Evolutionary conservation across 1,140 invertebrate genomes (phyloP).

Genomic region (Hypothenemus hampei): DNA sequence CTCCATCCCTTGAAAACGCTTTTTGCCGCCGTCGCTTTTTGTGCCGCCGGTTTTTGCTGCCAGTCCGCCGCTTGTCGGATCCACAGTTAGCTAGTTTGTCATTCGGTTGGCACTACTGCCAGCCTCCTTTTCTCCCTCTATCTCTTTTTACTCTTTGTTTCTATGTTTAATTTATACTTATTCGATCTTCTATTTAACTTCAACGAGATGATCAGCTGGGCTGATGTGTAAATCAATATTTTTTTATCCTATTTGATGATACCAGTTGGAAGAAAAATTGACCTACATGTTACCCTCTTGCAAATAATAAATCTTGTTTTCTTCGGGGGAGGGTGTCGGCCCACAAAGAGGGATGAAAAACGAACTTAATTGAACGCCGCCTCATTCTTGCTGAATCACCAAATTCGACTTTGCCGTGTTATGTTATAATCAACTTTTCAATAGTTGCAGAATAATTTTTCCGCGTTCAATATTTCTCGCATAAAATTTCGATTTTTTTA

Average conservation of each 20-base stretch:
- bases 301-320: constrained; percentile 22
- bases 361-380: constrained; percentile 14
- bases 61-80: constrained; percentile 40
- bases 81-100: constrained; percentile 46
- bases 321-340: constrained; percentile 15
- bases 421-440: constrained; percentile 7
- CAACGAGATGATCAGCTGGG: no score
- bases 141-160: constrained; percentile 9
- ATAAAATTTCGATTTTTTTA: no score
- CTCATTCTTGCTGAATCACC: constrained; percentile 11
- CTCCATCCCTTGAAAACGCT: constrained; percentile 30
- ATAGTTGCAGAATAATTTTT: no score
- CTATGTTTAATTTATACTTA: no score
- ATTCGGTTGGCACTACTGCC: constrained; percentile 41
- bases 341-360: constrained; percentile 17
- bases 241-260: no score
- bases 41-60: constrained; percentile 34
- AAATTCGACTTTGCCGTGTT: constrained; percentile 18
- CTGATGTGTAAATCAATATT: no score
- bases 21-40: constrained; percentile 32
- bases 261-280: constrained; percentile 12
- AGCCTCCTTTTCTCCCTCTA: constrained; percentile 27
- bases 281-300: constrained; percentile 16
- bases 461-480: no score
- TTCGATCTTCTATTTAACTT: no score